Evolutionary conservation across 1,140 invertebrate genomes (phyloP), one percentile per base, ranked within the genome.

Genomic region (Ceratoteleas bidentatus): DNA sequence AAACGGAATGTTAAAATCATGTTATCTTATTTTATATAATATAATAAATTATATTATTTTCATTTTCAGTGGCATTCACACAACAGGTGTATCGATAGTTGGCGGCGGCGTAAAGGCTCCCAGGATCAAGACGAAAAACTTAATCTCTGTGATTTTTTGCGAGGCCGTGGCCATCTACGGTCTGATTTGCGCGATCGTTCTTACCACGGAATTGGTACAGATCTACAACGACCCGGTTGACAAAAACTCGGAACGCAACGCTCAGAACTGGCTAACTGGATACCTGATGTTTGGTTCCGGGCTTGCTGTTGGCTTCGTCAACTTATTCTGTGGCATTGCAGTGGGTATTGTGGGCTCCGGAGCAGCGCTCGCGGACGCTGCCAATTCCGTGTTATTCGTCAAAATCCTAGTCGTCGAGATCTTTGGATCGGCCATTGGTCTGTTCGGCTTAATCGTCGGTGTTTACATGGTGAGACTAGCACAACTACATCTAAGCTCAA

Each of bases 141-240:
- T 99, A 84, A 99, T 99, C 86, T 99, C 98, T 58, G 98, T 99
- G 87, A 99, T 99, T 90, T 99, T 99, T 93, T 99, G 98, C 90
- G 98, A 99, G 92, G 98, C 98, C 85, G 98, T 99, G 0, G 98
- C 98, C 61, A 99, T 99, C 91, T 99, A 99, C 90, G 98, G 98
- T n/a, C 94, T 99, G 16, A 99, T 99, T 87, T 98, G 98, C 86
- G 98, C 98, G 34, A 99, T 99, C 88, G 97, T 99, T 32, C 93
- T 99, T 43, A 96, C 96, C 58, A 97, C 97, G 81, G 93, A 95
- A 87, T 91, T 98, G 75, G 95, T 95, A 58, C 86, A 92, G 68
- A 94, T 94, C 81, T 89, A 87, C 47, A 81, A 84, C 66, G 82
- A 89, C 9, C 33, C 70, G 7, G 75, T 77, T 65, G 36, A 84